Evolutionary conservation across 2,888 invertebrate species (phyloP).

Genomic region (Parapristionchus giblindavisi): DNA sequence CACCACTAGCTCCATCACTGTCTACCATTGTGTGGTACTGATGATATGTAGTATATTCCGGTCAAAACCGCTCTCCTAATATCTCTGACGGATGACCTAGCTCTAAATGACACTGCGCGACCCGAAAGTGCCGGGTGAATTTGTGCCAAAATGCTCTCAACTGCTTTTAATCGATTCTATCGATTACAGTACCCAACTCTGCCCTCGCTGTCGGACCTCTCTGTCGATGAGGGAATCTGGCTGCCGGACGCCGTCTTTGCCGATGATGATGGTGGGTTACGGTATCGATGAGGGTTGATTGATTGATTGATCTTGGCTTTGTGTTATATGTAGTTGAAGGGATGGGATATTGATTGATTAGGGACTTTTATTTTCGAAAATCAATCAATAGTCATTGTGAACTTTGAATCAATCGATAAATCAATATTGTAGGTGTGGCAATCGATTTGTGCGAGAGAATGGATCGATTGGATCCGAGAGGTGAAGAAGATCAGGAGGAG

Average conservation of each 20-base stretch:
- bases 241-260: not conserved
- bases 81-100: too few species aligned
- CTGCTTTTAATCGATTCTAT: too few species aligned
- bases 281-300: too few species aligned
- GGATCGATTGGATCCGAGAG: not conserved
- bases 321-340: not conserved
- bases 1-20: too few species aligned
- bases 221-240: slow-evolving; percentile 31
- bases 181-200: slow-evolving; percentile 9
- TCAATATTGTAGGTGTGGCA: not conserved
- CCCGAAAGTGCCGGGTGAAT: too few species aligned
- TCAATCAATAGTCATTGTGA: not conserved
- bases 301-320: not conserved
- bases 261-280: not conserved
- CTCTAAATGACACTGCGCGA: too few species aligned
- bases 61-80: too few species aligned
- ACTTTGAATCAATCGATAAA: not conserved
- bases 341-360: not conserved
- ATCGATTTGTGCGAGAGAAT: slow-evolving; percentile 1
- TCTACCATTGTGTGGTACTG: too few species aligned
- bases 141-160: too few species aligned
- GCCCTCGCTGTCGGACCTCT: slow-evolving; percentile 12
- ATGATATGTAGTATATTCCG: too few species aligned
- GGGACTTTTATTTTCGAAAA: not conserved
- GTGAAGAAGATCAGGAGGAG: slow-evolving; percentile 15